These are phyloP conservation scores for Erebia ligea DNA, from an alignment of 2,888 invertebrate species.

Conservation along the genomic window DNA sequence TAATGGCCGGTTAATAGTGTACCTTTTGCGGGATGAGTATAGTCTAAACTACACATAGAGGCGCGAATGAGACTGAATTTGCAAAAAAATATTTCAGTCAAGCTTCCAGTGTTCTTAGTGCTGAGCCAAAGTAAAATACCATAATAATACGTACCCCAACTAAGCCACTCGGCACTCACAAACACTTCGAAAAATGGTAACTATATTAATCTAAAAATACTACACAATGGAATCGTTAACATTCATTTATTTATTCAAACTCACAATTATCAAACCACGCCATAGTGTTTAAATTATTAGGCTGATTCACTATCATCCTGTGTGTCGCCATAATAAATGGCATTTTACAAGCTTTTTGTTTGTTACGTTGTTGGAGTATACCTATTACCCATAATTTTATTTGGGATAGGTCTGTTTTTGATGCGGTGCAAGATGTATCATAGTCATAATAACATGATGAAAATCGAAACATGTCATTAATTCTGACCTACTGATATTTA, in stretches of 20 bases:
- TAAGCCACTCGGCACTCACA: not conserved
- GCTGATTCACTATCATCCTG: not conserved
- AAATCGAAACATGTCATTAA: no score
- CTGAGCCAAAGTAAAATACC: not conserved
- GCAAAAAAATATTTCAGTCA: not conserved
- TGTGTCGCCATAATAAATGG: not conserved
- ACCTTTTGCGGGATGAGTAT: not conserved
- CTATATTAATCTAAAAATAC: not conserved
- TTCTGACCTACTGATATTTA: no score
- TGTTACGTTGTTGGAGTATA: no score
- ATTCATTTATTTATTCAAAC: not conserved
- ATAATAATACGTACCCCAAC: not conserved
- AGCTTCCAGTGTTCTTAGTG: not conserved
- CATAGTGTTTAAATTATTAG: not conserved
- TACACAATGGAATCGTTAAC: conserved; percentile 1
- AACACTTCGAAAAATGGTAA: not conserved
- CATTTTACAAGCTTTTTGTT: not conserved
- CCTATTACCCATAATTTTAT: no score
- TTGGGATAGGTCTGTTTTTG: no score
- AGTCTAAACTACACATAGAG: not conserved
- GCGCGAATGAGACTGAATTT: not conserved
- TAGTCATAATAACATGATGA: not conserved
- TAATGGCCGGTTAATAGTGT: not conserved
- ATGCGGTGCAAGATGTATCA: not conserved
- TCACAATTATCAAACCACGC: not conserved